A percentile compares a stretch with the other conserved stretches of the same genome.
Evolutionary conservation across 1,140 invertebrate species (phyloP).

Genomic region (Coboldia fuscipes): DNA sequence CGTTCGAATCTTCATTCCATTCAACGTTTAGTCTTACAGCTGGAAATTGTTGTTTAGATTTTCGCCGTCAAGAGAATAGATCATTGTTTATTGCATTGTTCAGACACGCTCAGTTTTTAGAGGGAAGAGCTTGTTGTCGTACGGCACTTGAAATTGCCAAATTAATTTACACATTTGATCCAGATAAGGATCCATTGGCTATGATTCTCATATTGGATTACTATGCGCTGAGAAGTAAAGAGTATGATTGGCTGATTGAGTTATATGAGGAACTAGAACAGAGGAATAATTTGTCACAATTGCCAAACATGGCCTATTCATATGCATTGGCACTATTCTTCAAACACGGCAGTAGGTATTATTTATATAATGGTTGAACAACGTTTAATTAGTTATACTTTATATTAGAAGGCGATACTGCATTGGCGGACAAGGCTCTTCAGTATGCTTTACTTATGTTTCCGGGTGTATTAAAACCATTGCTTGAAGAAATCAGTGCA

Average conservation of each 20-base stretch:
- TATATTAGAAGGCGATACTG: slow-evolving; percentile 15
- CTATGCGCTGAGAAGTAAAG: slow-evolving; percentile 58
- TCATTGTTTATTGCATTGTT: slow-evolving; percentile 66
- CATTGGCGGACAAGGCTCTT: slow-evolving; percentile 36
- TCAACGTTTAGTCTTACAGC: slow-evolving; percentile 55
- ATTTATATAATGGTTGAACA: slow-evolving; percentile 3
- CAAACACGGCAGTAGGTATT: neutral
- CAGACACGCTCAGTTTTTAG: slow-evolving; percentile 62
- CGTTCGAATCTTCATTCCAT: slow-evolving; percentile 59
- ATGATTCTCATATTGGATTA: slow-evolving; percentile 67
- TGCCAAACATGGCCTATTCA: slow-evolving; percentile 79
- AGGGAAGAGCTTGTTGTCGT: slow-evolving; percentile 56
- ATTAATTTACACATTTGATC: slow-evolving; percentile 54
- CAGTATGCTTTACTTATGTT: slow-evolving; percentile 68
- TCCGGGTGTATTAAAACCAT: slow-evolving; percentile 46
- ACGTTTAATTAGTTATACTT: slow-evolving; percentile 9
- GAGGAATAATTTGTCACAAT: slow-evolving; percentile 45
- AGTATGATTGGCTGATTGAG: slow-evolving; percentile 65
- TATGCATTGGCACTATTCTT: slow-evolving; percentile 57
- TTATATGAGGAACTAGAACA: slow-evolving; percentile 43
- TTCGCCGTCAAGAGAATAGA: slow-evolving; percentile 65
- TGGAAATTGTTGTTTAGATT: slow-evolving; percentile 58
- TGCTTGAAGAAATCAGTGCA: slow-evolving; percentile 59
- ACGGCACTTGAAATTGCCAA: slow-evolving; percentile 66
- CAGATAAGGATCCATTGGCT: slow-evolving; percentile 64